phyloP scores from a whole-genome alignment of 2,797 vertebrate genomes.

The Phoxinus dragarum region DNA sequence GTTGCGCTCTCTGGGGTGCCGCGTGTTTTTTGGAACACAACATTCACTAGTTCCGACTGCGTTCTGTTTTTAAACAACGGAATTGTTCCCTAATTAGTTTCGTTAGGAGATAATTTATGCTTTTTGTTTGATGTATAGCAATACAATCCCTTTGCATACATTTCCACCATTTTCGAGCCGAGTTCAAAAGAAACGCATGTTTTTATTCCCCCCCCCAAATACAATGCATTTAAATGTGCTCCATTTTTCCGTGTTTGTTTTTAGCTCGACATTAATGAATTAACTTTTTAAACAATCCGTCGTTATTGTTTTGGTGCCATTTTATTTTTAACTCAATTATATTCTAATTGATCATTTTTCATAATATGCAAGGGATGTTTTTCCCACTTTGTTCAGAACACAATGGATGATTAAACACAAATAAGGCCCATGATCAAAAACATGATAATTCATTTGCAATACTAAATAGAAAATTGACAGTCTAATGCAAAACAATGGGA shows the following conservation, averaged over 20 bases:
- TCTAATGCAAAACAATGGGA: constrained; percentile 76
- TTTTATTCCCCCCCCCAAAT: constrained; percentile 58
- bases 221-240: constrained; percentile 79
- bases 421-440: constrained; percentile 84
- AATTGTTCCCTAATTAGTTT: constrained; percentile 83
- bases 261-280: constrained; percentile 78
- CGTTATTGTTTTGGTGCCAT: constrained; percentile 74
- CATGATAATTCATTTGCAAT: constrained; percentile 82
- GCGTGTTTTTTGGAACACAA: constrained; percentile 71
- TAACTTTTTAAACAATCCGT: constrained; percentile 82
- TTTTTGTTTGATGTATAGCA: constrained; percentile 78
- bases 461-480: constrained; percentile 75
- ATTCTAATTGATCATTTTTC: constrained; percentile 83
- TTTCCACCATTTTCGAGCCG: constrained; percentile 73
- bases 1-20: constrained; percentile 69
- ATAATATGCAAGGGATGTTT: constrained; percentile 72
- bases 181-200: constrained; percentile 83
- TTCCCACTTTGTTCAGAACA: constrained; percentile 78
- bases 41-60: constrained; percentile 75
- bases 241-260: constrained; percentile 83
- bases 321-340: constrained; percentile 85
- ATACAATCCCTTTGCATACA: constrained; percentile 76
- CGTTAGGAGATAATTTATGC: constrained; percentile 78
- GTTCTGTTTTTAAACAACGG: constrained; percentile 78
- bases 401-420: constrained; percentile 82